Percentiles rank a stretch among this genome's conserved stretches.
Evolutionary conservation across 2,113 vertebrate species (phyloP).

Genomic region (Prochilodus magdalenae): DNA sequence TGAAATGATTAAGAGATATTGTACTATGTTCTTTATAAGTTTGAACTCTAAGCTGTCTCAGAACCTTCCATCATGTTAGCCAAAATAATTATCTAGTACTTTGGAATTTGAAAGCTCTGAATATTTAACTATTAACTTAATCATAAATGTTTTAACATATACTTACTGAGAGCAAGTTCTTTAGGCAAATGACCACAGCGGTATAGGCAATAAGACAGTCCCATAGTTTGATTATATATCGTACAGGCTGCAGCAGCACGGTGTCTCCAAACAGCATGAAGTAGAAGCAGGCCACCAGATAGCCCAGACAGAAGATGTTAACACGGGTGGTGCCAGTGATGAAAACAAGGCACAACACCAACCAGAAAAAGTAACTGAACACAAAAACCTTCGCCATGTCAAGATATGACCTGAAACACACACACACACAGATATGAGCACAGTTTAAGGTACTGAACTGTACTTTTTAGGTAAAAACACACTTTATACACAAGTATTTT

Average conservation of each 20-base stretch:
- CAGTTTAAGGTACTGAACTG: background rate
- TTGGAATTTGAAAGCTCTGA: no score
- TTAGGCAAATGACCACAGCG: conserved; percentile 75
- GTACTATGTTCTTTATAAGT: no score
- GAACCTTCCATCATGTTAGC: no score
- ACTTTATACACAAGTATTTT: no score
- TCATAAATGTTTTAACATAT: background rate
- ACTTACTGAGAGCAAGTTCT: conserved; percentile 78
- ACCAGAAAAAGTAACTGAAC: conserved; percentile 82
- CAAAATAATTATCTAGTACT: no score
- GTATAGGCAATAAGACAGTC: conserved; percentile 78
- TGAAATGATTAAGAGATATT: no score
- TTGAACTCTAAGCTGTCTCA: no score
- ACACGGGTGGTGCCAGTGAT: conserved; percentile 78
- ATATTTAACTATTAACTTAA: background rate
- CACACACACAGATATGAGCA: background rate
- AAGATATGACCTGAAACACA: conserved; percentile 71
- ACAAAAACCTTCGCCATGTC: conserved; percentile 79
- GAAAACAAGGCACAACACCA: conserved; percentile 83
- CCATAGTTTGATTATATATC: conserved; percentile 72
- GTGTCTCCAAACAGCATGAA: conserved; percentile 78
- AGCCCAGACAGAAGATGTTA: conserved; percentile 77
- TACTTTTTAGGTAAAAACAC: background rate
- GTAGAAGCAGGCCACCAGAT: conserved; percentile 81
- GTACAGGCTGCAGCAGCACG: conserved; percentile 76